Conservation (phyloP, 2,113 vertebrate species). For the Acanthisitta chloris region DNA sequence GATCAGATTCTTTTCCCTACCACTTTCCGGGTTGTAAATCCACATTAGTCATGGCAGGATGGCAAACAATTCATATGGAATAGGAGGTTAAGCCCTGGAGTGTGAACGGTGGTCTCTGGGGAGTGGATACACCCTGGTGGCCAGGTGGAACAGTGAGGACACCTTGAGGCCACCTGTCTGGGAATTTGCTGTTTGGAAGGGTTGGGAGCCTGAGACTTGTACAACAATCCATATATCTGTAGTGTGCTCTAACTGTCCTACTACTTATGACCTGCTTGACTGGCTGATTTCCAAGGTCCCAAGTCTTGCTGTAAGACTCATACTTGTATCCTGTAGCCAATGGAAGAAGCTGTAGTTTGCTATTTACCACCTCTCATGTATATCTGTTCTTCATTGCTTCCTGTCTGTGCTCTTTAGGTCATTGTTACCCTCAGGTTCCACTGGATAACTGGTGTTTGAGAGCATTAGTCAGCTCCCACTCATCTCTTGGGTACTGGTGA, state of each 20-base stretch:
- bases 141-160: not conserved
- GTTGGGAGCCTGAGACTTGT: not conserved
- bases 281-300: not conserved
- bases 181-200: not conserved
- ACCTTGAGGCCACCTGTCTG: not conserved
- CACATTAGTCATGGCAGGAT: constrained; percentile 16
- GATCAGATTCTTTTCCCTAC: constrained; percentile 29
- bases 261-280: not conserved
- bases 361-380: not conserved
- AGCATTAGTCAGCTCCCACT: not conserved
- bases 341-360: not conserved
- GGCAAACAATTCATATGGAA: not conserved
- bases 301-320: not conserved
- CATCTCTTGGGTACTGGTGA: not conserved
- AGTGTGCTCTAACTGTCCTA: not conserved
- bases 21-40: not conserved
- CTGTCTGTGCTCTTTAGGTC: not conserved
- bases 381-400: not conserved
- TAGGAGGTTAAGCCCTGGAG: not conserved
- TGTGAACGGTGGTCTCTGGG: not conserved
- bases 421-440: not conserved
- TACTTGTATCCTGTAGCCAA: not conserved
- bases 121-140: not conserved
- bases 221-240: not conserved
- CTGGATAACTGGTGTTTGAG: not conserved